Conservation (phyloP, 2,797 vertebrate species). For the Halcyon smyrnensis region DNA sequence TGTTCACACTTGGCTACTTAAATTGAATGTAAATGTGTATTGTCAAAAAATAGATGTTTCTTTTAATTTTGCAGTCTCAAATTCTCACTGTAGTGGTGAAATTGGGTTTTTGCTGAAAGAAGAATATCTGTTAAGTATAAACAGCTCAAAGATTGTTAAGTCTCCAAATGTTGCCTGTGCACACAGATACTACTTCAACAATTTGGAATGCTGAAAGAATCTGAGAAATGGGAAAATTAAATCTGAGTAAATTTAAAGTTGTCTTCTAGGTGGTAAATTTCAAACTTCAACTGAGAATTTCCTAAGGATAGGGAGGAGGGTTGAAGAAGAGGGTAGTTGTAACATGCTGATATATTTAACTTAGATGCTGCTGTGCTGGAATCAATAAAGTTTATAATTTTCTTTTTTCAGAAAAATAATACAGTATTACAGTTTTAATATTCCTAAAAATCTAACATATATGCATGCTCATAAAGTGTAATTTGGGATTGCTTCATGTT, state of each 20-base stretch:
- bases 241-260: background rate
- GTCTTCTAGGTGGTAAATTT: background rate
- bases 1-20: background rate
- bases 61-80: background rate
- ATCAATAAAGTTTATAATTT: background rate
- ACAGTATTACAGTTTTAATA: background rate
- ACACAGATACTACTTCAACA: background rate
- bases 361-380: no score
- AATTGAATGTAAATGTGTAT: background rate
- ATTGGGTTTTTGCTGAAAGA: background rate
- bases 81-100: background rate
- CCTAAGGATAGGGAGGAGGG: background rate
- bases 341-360: background rate
- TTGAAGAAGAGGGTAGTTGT: background rate
- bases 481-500: background rate
- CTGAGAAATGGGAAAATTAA: background rate
- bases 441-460: background rate
- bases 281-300: background rate
- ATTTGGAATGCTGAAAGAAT: background rate
- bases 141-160: background rate
- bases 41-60: background rate
- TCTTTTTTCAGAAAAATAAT: background rate
- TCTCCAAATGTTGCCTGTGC: background rate
- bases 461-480: background rate
- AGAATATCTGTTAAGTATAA: background rate